phyloP scores from a whole-genome alignment of 2,888 invertebrate genomes.

The Poecilobothrus nobilitatus region DNA sequence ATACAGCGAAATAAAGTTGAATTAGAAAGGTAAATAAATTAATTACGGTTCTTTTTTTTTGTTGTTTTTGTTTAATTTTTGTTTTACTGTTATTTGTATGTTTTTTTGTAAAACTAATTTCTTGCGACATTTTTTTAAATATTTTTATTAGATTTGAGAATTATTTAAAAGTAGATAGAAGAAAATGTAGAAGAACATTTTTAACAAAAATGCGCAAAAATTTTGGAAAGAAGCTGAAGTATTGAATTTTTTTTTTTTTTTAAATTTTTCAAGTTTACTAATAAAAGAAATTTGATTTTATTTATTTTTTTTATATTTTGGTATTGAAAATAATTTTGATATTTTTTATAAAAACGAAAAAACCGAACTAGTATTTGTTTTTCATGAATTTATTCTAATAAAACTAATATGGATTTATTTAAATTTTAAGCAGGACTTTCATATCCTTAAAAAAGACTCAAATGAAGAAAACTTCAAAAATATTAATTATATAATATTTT shows the following conservation, averaged over 20 bases:
- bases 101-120: conserved; percentile 21
- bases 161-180: conserved; percentile 10
- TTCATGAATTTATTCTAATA: no score
- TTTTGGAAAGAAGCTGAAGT: conserved; percentile 8
- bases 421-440: no score
- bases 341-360: no score
- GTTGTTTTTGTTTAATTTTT: neutral
- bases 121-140: conserved; percentile 5
- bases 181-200: conserved; percentile 13
- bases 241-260: neutral
- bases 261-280: no score
- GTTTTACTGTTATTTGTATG: conserved; percentile 23
- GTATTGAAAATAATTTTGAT: no score
- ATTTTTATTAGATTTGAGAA: conserved; percentile 5
- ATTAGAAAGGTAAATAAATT: conserved; percentile 62
- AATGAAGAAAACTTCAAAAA: no score
- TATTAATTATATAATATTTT: no score
- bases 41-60: conserved; percentile 18
- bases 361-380: no score
- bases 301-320: no score
- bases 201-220: conserved; percentile 13
- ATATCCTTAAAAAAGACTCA: no score
- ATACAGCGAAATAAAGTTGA: conserved; percentile 71
- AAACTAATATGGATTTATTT: no score
- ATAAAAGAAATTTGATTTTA: no score